A percentile compares a stretch with the other conserved stretches of the same genome.
phyloP scores from a whole-genome alignment of 1,140 invertebrate species.

The Drepana arcuata region DNA sequence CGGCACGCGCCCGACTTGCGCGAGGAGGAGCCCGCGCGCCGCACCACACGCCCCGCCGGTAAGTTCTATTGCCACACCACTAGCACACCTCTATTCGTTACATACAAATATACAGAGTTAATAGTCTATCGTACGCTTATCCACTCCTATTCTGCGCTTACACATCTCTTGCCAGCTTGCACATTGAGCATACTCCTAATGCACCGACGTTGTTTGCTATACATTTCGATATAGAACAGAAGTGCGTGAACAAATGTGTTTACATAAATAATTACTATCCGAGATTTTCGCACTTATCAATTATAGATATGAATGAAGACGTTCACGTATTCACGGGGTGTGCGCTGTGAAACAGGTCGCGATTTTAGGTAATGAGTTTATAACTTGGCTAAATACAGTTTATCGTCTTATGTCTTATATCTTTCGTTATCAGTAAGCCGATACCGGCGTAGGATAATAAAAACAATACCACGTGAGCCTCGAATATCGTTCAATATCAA shows the following conservation, averaged over 20 bases:
- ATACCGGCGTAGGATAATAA: conserved; percentile 48
- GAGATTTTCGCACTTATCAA: conserved; percentile 23
- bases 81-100: too few relatives aligned
- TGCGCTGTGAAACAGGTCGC: too few relatives aligned
- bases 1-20: conserved; percentile 54
- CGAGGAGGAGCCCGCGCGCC: conserved; percentile 60
- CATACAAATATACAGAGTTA: too few relatives aligned
- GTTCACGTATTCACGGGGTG: too few relatives aligned
- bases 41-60: conserved; percentile 58
- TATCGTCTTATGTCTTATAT: conserved; percentile 31
- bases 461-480: conserved; percentile 64
- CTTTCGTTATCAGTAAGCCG: conserved; percentile 41
- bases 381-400: conserved; percentile 10
- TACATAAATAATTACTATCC: conserved; percentile 50
- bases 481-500: conserved; percentile 28
- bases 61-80: conserved; percentile 22
- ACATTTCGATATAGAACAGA: conserved; percentile 12
- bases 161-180: too few relatives aligned
- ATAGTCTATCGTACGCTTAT: too few relatives aligned
- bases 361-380: too few relatives aligned
- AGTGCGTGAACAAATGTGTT: conserved; percentile 39
- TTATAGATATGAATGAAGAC: too few relatives aligned
- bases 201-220: conserved; percentile 10
- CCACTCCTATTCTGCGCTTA: too few relatives aligned
- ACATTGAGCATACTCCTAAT: conserved; percentile 1